Percentiles rank a stretch among this genome's conserved stretches.
Evolutionary conservation across 1,140 invertebrate species (phyloP).

Genomic region (Tribolium madens): DNA sequence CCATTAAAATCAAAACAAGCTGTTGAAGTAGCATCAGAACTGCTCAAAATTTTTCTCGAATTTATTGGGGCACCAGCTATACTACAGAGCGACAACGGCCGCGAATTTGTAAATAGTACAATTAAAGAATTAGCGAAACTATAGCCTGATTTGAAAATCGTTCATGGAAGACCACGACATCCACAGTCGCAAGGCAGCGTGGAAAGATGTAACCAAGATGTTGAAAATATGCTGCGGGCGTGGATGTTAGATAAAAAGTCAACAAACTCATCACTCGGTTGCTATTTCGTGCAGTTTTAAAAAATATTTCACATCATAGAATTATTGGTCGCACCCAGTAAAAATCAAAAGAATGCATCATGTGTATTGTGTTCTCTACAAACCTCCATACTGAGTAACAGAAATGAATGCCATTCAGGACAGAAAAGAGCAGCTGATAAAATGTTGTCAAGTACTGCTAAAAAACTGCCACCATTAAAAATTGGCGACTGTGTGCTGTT

Average conservation of each 20-base stretch:
- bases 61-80: constrained; percentile 53
- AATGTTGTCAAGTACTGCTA: too few relatives aligned
- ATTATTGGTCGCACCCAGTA: constrained; percentile 48
- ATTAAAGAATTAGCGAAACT: constrained; percentile 51
- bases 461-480: too few relatives aligned
- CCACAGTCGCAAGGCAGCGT: constrained; percentile 55
- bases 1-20: constrained; percentile 59
- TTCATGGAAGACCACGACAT: constrained; percentile 55
- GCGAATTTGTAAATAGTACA: constrained; percentile 51
- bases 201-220: constrained; percentile 55
- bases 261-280: constrained; percentile 55
- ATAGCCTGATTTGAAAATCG: constrained; percentile 54
- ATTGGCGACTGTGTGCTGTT: too few relatives aligned
- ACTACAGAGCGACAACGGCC: constrained; percentile 55
- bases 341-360: background rate
- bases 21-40: constrained; percentile 48
- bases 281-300: constrained; percentile 54
- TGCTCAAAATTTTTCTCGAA: constrained; percentile 56
- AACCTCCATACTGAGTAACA: background rate
- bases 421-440: background rate
- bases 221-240: constrained; percentile 49
- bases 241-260: constrained; percentile 52
- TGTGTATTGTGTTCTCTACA: too few relatives aligned
- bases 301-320: constrained; percentile 57
- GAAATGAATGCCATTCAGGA: background rate